phyloP scores from a whole-genome alignment of 2,888 invertebrate genomes.

The Disparrhopalites patrizii region DNA sequence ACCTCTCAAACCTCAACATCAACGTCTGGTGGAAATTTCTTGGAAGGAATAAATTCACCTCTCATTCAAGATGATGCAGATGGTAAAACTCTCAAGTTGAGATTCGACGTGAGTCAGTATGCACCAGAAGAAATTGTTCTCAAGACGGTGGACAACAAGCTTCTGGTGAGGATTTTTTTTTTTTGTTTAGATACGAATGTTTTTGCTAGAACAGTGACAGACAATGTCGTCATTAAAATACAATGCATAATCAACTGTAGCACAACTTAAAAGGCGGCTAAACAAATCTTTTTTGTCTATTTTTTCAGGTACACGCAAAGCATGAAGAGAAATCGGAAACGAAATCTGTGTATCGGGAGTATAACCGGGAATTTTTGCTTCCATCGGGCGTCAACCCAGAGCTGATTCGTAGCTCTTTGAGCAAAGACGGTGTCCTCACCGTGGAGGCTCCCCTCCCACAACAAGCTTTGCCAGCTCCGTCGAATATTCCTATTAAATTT shows the following conservation, averaged over 20 bases:
- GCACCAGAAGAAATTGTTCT: constrained; percentile 94
- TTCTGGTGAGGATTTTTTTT: constrained; percentile 84
- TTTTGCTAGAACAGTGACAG: too few species aligned
- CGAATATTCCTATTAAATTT: constrained; percentile 27
- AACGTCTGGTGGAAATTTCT: constrained; percentile 65
- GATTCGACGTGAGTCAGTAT: constrained; percentile 97
- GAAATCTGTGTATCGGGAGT: constrained; percentile 95
- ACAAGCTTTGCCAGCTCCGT: constrained; percentile 28
- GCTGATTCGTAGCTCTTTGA: constrained; percentile 82
- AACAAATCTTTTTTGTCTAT: too few species aligned
- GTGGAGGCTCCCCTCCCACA: constrained; percentile 91
- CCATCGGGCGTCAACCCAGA: constrained; percentile 97
- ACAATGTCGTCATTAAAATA: too few species aligned
- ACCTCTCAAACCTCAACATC: constrained; percentile 60
- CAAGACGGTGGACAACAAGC: constrained; percentile 96
- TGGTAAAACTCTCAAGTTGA: constrained; percentile 86
- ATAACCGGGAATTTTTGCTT: constrained; percentile 93
- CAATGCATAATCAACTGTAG: too few species aligned
- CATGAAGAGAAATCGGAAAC: constrained; percentile 97
- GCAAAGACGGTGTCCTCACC: constrained; percentile 92
- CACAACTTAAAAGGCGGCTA: too few species aligned
- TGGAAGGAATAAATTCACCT: constrained; percentile 83
- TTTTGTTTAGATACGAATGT: too few species aligned
- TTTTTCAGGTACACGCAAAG: constrained; percentile 82
- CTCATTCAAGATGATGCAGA: constrained; percentile 91